These are phyloP conservation scores for Danionella cerebrum DNA, from an alignment of 2,113 vertebrate species.

Conservation along the genomic window DNA sequence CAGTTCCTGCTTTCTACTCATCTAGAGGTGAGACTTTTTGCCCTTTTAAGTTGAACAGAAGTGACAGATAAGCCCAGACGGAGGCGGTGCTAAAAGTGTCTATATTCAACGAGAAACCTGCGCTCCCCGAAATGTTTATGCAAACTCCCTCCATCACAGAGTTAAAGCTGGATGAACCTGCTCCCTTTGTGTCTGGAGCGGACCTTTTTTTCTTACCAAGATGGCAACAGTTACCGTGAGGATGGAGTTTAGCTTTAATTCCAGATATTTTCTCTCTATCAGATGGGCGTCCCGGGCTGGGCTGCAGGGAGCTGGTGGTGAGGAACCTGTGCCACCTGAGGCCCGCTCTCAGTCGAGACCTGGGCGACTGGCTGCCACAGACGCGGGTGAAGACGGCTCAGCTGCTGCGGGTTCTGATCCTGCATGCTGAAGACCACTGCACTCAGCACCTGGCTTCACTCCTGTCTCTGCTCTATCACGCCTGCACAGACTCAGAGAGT, in stretches of 20 bases:
- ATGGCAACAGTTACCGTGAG: no score
- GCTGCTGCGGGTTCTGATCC: constrained; percentile 72
- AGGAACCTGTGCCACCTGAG: constrained; percentile 83
- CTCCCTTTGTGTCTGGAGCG: no score
- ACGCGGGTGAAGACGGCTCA: constrained; percentile 80
- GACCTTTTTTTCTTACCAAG: no score
- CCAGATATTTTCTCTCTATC: background rate
- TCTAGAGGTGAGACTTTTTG: constrained; percentile 65
- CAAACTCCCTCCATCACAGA: no score
- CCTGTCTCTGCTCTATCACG: constrained; percentile 71
- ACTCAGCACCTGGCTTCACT: constrained; percentile 84
- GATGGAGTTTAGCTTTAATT: no score
- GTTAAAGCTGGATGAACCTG: no score
- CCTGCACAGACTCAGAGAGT: constrained; percentile 69
- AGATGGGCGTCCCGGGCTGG: constrained; percentile 79
- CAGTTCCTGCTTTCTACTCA: constrained; percentile 71
- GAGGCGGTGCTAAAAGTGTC: no score
- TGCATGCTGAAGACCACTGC: constrained; percentile 83
- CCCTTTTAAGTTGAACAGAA: no score
- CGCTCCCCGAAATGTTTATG: no score
- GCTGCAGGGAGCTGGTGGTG: constrained; percentile 86
- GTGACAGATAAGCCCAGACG: background rate
- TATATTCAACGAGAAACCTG: no score
- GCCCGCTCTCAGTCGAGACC: constrained; percentile 75
- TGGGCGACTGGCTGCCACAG: constrained; percentile 80